A percentile compares a stretch with the other conserved stretches of the same genome.
These are phyloP conservation scores for Helicoverpa armigera DNA, from an alignment of 1,140 invertebrate genomes.

Conservation along the genomic window DNA sequence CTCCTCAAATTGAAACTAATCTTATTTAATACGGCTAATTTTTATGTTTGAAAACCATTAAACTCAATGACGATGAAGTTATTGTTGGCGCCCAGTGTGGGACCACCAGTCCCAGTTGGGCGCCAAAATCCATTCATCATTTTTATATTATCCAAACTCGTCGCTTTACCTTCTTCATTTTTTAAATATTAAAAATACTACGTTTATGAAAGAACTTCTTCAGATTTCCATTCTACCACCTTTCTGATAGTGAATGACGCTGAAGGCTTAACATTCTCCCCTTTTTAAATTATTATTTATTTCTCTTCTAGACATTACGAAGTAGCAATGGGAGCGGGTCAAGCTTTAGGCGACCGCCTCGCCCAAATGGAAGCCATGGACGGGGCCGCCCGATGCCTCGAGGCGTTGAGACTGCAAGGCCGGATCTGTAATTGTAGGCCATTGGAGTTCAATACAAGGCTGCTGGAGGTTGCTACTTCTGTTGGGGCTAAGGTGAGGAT, in stretches of 20 bases:
- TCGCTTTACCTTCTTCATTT: too few species aligned
- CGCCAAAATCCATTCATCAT: background rate
- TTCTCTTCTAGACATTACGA: slow-evolving; percentile 90
- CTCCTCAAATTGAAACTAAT: too few species aligned
- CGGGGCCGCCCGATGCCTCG: slow-evolving; percentile 92
- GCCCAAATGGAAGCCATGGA: slow-evolving; percentile 96
- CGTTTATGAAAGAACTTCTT: too few species aligned
- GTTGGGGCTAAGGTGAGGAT: slow-evolving; percentile 91
- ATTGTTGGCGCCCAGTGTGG: slow-evolving; percentile 18
- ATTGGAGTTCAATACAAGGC: slow-evolving; percentile 93
- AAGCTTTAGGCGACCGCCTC: slow-evolving; percentile 91
- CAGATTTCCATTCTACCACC: too few species aligned
- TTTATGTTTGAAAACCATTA: too few species aligned
- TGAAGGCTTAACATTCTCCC: too few species aligned
- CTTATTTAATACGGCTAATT: too few species aligned
- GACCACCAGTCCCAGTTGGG: background rate
- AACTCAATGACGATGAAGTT: too few species aligned
- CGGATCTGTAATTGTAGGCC: slow-evolving; percentile 95
- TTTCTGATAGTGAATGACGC: too few species aligned
- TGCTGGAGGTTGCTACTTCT: slow-evolving; percentile 92
- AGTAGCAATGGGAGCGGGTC: slow-evolving; percentile 93
- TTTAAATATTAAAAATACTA: too few species aligned
- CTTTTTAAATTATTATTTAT: too few species aligned
- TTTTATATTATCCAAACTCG: background rate
- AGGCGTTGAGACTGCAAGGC: slow-evolving; percentile 91